Evolutionary conservation across 2,888 invertebrate species (phyloP).

Genomic region (Liopterus haemorrhoidalis): DNA sequence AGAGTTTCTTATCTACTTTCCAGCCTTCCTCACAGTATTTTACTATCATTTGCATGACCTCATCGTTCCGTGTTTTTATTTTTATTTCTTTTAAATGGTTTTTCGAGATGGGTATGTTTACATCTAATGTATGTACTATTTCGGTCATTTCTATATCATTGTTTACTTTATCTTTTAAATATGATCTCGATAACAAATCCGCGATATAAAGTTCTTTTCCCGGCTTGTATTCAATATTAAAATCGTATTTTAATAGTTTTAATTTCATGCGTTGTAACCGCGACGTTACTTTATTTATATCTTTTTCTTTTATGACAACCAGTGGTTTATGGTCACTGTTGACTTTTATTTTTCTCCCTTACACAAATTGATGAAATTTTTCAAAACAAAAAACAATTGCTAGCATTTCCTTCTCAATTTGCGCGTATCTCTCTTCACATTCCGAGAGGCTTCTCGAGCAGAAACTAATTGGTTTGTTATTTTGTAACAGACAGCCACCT

Average conservation of each 20-base stretch:
- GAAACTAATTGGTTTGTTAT: slow-evolving; percentile 20
- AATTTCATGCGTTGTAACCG: slow-evolving; percentile 35
- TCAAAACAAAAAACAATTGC: slow-evolving; percentile 16
- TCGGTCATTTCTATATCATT: neutral
- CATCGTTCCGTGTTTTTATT: too few species aligned
- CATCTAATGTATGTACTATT: neutral
- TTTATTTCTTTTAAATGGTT: too few species aligned
- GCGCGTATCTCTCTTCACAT: slow-evolving; percentile 29
- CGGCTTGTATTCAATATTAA: slow-evolving; percentile 22
- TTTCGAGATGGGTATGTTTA: too few species aligned
- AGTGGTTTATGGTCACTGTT: slow-evolving; percentile 28
- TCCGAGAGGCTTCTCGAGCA: slow-evolving; percentile 28
- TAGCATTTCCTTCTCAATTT: slow-evolving; percentile 31
- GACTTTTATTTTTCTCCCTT: slow-evolving; percentile 21
- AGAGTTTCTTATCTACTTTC: too few species aligned
- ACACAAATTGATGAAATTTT: slow-evolving; percentile 25
- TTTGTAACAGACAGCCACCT: slow-evolving; percentile 5
- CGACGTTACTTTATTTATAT: slow-evolving; percentile 21
- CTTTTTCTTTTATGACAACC: slow-evolving; percentile 27
- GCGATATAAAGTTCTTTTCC: neutral
- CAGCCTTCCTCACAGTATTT: too few species aligned
- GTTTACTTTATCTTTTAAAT: neutral
- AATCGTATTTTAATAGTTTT: slow-evolving; percentile 33
- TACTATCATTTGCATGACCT: too few species aligned
- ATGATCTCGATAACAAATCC: slow-evolving; percentile 1